Conservation (phyloP, 1,140 invertebrate species). For the Amphibalanus amphitrite region DNA sequence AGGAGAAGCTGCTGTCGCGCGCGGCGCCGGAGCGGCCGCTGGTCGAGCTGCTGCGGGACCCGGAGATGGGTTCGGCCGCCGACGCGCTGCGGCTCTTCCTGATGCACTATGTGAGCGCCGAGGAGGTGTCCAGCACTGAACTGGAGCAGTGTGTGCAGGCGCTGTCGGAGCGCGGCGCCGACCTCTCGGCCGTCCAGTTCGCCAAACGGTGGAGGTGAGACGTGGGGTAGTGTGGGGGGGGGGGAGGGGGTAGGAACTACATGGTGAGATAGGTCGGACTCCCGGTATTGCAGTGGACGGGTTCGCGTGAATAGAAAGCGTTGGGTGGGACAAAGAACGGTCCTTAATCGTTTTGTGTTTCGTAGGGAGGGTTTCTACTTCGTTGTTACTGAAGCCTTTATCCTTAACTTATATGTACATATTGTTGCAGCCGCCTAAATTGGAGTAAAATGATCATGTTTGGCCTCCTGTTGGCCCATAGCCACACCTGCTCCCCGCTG, state of each 20-base stretch:
- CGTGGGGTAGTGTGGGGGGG: constrained; percentile 58
- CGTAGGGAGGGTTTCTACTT: too few relatives aligned
- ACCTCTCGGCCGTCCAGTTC: constrained; percentile 2
- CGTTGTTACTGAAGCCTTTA: too few relatives aligned
- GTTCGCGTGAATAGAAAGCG: too few relatives aligned
- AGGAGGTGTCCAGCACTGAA: constrained; percentile 14
- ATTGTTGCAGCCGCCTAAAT: too few relatives aligned
- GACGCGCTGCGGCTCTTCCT: constrained; percentile 83
- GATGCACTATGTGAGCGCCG: constrained; percentile 75
- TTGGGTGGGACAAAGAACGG: too few relatives aligned
- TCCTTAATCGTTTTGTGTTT: too few relatives aligned
- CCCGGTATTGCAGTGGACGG: constrained; percentile 53
- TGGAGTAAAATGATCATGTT: too few relatives aligned
- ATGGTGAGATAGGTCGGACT: constrained; percentile 97
- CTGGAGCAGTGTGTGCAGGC: constrained; percentile 12
- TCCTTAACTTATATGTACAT: too few relatives aligned
- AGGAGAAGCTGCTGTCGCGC: constrained; percentile 84
- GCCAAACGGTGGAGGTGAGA: constrained; percentile 15
- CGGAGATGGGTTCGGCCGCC: background rate
- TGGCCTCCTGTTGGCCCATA: too few relatives aligned
- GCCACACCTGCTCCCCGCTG: too few relatives aligned
- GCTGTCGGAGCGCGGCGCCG: constrained; percentile 7
- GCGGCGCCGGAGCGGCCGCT: constrained; percentile 25
- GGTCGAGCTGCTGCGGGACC: constrained; percentile 10
- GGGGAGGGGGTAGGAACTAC: constrained; percentile 92